These are phyloP conservation scores for Acanthoscelides obtectus DNA, from an alignment of 2,888 invertebrate genomes.

Conservation along the genomic window DNA sequence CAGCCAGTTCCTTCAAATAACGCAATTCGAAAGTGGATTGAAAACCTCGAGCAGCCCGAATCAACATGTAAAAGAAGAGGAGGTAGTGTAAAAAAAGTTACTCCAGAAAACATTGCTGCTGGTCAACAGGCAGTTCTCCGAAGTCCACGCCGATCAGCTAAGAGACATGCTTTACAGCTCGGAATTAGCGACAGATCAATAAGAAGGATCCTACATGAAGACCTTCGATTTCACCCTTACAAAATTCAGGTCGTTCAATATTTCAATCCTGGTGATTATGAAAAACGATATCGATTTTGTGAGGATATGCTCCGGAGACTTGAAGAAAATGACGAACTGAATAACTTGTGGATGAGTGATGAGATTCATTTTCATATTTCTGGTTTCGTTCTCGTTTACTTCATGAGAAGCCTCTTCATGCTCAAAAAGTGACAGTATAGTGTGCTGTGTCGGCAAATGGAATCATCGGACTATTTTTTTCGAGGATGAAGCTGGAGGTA, in stretches of 20 bases:
- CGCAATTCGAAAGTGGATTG: constrained; percentile 17
- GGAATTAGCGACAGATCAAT: constrained; percentile 13
- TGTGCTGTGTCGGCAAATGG: constrained; percentile 12
- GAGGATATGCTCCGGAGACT: constrained; percentile 14
- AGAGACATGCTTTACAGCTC: constrained; percentile 6
- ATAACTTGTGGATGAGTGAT: too few relatives aligned
- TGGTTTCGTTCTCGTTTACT: constrained; percentile 15
- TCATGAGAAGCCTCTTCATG: constrained; percentile 14
- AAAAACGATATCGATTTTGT: constrained; percentile 15
- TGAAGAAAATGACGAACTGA: constrained; percentile 17
- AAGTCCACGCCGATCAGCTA: constrained; percentile 10
- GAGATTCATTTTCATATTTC: constrained; percentile 15
- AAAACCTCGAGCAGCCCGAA: constrained; percentile 18
- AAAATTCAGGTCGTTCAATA: constrained; percentile 17
- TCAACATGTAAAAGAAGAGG: constrained; percentile 15
- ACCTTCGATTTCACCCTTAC: constrained; percentile 13
- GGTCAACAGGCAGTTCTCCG: constrained; percentile 7
- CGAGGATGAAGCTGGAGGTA: constrained; percentile 12
- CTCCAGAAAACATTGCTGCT: constrained; percentile 2
- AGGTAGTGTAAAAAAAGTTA: constrained; percentile 13
- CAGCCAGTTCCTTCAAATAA: constrained; percentile 15
- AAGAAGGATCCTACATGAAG: constrained; percentile 1
- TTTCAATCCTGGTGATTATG: constrained; percentile 15
- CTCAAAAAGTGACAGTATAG: constrained; percentile 14
- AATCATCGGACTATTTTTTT: constrained; percentile 13